Evolutionary conservation across 2,797 vertebrate genomes (phyloP), one percentile per base, ranked within the genome.

Genomic region (Thripadectes ignobilis): DNA sequence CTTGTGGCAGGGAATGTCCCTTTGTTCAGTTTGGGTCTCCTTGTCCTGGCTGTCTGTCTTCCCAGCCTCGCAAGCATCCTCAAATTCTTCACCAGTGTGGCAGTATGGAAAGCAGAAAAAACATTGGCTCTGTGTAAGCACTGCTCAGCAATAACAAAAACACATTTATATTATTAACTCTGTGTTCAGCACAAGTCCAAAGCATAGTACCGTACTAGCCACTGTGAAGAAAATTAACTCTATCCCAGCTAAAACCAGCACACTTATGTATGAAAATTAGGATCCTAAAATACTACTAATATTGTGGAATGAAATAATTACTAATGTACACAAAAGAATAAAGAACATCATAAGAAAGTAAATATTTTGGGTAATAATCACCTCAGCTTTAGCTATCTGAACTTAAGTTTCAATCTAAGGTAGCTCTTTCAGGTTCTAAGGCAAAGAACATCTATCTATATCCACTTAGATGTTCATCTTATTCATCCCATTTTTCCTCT

Each of bases 21-120:
- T 62, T 62, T 62, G 41, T 32, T 8, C 55, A 32, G 15, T 34
- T 30, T 13, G 17, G 17, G 36, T 59, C 39, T 18, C 14, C 8
- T 36, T 36, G 15, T 17, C 15, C 15, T 3, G 14, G 26, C 62
- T 61, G 13, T 39, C 27, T 75, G 34, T 27, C 34, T 18, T 61
- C 39, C 51, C 36, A 74, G 2, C 9, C 20, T 48, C 7, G 11
- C 36, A 32, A 10, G 15, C 3, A 52, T 5, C 4, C 10, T 22
- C 62, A 34, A 18, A 7, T 18, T 3, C 22, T 18, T 68, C 7
- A 7, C 10, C 22, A 29, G 1, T 0, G 1, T 29, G 18, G 14
- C 41, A 0, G 1, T 4, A 23, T 6, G 3, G 32, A 32, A 68
- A 55, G 5, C 22, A 49, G 27, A 5, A 29, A n/a, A 62, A 18